Base-by-base conservation (phyloP, 2,797 vertebrate species). In the Sebastes matsubarae region DNA sequence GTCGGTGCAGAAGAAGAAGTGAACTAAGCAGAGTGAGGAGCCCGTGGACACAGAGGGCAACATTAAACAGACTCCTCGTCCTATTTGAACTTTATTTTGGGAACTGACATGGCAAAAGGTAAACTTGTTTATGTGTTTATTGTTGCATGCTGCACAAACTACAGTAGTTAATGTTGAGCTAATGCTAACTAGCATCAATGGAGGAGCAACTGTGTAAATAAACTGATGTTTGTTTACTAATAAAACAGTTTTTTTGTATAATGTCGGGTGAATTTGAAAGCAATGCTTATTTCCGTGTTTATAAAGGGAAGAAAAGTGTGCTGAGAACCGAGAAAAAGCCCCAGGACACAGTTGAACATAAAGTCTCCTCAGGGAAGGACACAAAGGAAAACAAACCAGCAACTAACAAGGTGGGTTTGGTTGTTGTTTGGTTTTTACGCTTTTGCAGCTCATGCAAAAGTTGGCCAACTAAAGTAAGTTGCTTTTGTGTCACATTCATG, bases 351-450 rank as follows among this genome's bases (percentile, higher is more conserved):
- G 81, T 38, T 72, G 90, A 95, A 89, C 75, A 90, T 68, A 83
- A 94, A 87, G 80, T 87, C 67, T 82, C 42, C 10, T 71, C 80
- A n/a, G 52, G 58, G 75, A 85, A 93, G 72, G 95, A 94, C 72
- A 96, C 95, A 81, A 97, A 96, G 82, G 91, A 96, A 78, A 97
- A 97, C 93, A 95, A 96, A 77, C 95, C 96, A 61, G 93, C 94
- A 84, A 88, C 91, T 58, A 91, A 94, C 76, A 95, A 95, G 96
- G 97, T 96, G 91, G 87, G 94, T 85, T 46, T 46, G 6, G 22
- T 10, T 16, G 1, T 29, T 79, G 1, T 68, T 46, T 18, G 2
- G 0, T 0, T 27, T 34, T 29, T 20, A 36, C 2, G 24, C 6
- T 9, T 36, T 7, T 46, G 24, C 5, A 34, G 5, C 11, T 7